Conservation (phyloP, 2,113 vertebrate species). For the Chaenogobius annularis region DNA sequence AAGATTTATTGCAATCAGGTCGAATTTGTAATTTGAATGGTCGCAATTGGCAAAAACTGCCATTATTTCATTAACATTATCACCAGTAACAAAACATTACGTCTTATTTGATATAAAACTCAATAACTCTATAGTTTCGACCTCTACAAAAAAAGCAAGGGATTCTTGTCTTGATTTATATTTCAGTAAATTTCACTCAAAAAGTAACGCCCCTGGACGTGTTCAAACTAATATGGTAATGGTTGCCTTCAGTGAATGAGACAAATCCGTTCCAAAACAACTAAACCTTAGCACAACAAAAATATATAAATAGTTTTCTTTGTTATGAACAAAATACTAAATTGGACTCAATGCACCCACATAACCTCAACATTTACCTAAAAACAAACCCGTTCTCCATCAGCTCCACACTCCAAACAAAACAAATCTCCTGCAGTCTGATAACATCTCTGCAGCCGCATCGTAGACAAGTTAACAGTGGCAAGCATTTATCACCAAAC, state of each 20-base stretch:
- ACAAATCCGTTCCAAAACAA: too few species aligned
- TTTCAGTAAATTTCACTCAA: too few species aligned
- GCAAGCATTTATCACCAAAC: slow-evolving; percentile 45
- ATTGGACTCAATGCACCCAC: not conserved
- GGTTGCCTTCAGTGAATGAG: too few species aligned
- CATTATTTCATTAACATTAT: not conserved
- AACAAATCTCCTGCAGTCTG: slow-evolving; percentile 23
- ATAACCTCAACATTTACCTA: slow-evolving; percentile 13
- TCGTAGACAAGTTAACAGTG: slow-evolving; percentile 35
- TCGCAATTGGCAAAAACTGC: not conserved
- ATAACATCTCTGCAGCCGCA: slow-evolving; percentile 31
- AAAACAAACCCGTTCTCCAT: slow-evolving; percentile 23
- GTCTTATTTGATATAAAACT: not conserved
- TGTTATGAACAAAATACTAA: too few species aligned
- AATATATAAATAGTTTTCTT: too few species aligned
- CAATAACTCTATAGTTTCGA: not conserved
- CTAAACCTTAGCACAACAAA: too few species aligned
- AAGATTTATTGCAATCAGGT: not conserved
- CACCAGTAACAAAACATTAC: too few species aligned
- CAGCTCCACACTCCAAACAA: slow-evolving; percentile 16
- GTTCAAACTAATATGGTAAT: too few species aligned
- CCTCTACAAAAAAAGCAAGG: not conserved
- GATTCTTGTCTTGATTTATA: not conserved
- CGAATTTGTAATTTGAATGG: not conserved
- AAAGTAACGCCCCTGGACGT: too few species aligned